Evolutionary conservation across 2,113 vertebrate genomes (phyloP), one percentile per base, ranked within the genome.

Genomic region (Gavia stellata): DNA sequence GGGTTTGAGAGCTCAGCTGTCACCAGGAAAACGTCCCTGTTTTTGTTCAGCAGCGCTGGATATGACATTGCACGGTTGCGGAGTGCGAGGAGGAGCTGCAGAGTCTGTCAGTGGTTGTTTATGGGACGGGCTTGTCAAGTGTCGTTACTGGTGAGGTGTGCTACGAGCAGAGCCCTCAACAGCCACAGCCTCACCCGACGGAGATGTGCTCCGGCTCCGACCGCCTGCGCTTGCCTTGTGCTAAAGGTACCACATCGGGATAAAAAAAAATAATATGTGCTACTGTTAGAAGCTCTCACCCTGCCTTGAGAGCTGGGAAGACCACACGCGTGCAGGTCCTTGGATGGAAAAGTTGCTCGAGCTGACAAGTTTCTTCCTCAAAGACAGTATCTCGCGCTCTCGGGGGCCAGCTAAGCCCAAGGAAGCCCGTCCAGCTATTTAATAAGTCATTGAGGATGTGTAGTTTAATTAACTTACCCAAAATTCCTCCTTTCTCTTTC

Each of bases 381-480:
- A 44, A 53, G 89, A 56, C 2, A 1, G 58, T 20, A 44, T 44
- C 21, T 23, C 9, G 0, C 1, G 3, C 82, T 94, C 95, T 58
- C 23, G 1, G 77, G 96, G 96, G 70, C 71, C 73, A 26, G n/a
- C 49, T 2, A 25, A 96, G 81, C 93, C 89, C 45, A 25, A 61
- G 95, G 80, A 97, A 94, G 73, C 88, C 95, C 66, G 87, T 77
- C 97, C 97, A 94, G 96, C 97, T 93, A 70, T 95, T 94, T 96
- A 90, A 87, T 33, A 94, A 97, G 97, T 97, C 97, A 94, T 94
- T 7, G 74, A 96, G 93, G 97, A 94, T 50, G 42, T 73, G 94
- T 79, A 86, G 90, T 97, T 98, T 98, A 97, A 98, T 98, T 98
- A 98, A 97, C 97, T 98, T 40, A 49, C 96, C 93, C 97, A 15